Evolutionary conservation across 2,888 invertebrate species (phyloP), one percentile per base, ranked within the genome.

Genomic region (Cyclophora albipunctata): DNA sequence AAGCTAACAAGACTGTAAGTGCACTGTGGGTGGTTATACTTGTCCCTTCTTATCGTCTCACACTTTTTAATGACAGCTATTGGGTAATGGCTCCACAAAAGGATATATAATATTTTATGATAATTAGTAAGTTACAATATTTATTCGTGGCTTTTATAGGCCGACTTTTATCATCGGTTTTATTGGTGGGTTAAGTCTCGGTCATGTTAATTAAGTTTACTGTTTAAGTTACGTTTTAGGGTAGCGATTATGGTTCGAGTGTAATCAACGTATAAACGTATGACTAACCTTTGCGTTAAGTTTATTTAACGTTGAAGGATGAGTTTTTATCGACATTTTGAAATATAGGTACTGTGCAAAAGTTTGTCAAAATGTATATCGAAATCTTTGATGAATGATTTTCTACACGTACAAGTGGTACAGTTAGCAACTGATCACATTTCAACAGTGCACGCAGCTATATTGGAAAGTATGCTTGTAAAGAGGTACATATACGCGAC

Each of bases 81-180:
- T 84, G 69, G 78, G 83, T 83, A 84, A 83, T 80, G 75, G 78
- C 72, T 72, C 71, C 71, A 70, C 68, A 70, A 69, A 72, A 75
- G 74, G 73, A 79, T 77, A 75, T 77, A 79, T 78, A 20, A 20
- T 20, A 20, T 80, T 80, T 84, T 84, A 84, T 82, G 84, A 81
- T 86, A 84, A 85, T 85, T 83, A 85, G 81, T 78, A 69, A 72
- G 75, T 75, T 79, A 73, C 76, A 80, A 79, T 85, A 84, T 84
- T 84, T 83, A 82, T 82, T 76, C 71, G 71, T 71, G 74, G 73
- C 69, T 69, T 77, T 72, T 75, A 76, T 70, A 69, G 60, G 65
- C 78, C 71, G 77, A 77, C 78, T 82, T 81, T 84, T 77, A 82
- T 82, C 81, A 78, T 67, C 71, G 75, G 76, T 75, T 82, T 81